Conservation (phyloP, 2,888 invertebrate genomes). For the Crossocerus cetratus region DNA sequence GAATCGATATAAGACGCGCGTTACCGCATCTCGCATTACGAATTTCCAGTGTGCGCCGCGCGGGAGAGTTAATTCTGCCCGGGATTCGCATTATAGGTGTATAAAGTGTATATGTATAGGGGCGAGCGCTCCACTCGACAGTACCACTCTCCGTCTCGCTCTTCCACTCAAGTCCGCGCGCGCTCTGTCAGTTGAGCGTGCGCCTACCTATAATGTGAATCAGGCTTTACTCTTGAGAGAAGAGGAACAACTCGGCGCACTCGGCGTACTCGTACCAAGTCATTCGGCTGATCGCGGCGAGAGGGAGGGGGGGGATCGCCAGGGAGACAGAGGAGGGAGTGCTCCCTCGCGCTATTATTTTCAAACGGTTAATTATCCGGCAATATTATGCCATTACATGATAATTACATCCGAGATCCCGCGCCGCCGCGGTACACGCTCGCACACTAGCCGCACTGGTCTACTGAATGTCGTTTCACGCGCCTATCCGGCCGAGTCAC, state of each 20-base stretch:
- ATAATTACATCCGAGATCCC: slow-evolving; percentile 50
- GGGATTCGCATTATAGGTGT: too few species aligned
- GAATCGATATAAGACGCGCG: too few species aligned
- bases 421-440: neutral
- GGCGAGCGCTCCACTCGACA: too few species aligned
- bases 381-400: slow-evolving; percentile 53
- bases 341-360: slow-evolving; percentile 43
- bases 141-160: too few species aligned
- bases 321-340: neutral
- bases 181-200: too few species aligned
- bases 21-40: neutral
- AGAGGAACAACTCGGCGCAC: too few species aligned
- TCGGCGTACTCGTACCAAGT: neutral
- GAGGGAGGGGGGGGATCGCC: neutral
- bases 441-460: slow-evolving; percentile 1
- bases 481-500: slow-evolving; percentile 47
- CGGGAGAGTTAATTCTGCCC: too few species aligned
- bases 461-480: slow-evolving; percentile 56
- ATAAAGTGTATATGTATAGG: too few species aligned
- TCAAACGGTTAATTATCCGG: slow-evolving; percentile 55
- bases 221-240: too few species aligned
- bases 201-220: too few species aligned
- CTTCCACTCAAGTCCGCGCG: too few species aligned
- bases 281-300: neutral
- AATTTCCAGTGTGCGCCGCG: too few species aligned